Conservation (phyloP, 2,888 invertebrate genomes). For the Drosophila borborema region DNA sequence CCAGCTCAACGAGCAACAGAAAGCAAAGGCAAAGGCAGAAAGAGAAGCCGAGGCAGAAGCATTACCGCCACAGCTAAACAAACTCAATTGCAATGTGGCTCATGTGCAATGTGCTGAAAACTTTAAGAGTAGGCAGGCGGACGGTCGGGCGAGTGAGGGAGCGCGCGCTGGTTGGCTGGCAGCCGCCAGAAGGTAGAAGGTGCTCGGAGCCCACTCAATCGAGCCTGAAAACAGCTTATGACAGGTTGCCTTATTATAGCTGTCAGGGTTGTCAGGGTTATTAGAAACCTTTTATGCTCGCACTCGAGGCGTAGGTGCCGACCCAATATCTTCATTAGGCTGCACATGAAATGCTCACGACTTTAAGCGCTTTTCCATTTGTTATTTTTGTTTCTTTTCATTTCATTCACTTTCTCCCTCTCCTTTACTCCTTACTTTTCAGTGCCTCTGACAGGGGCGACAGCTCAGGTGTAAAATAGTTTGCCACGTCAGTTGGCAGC, state of each 20-base stretch:
- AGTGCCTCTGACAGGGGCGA: slow-evolving; percentile 63
- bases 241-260: slow-evolving; percentile 77
- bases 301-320: slow-evolving; percentile 1
- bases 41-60: not conserved
- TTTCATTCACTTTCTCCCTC: not conserved
- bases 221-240: slow-evolving; percentile 71
- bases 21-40: not conserved
- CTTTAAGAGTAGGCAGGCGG: slow-evolving; percentile 35
- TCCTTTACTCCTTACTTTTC: slow-evolving; percentile 1
- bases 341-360: slow-evolving; percentile 21
- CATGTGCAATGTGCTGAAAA: slow-evolving; percentile 69
- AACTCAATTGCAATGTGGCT: slow-evolving; percentile 45
- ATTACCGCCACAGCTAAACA: slow-evolving; percentile 23
- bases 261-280: slow-evolving; percentile 72
- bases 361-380: slow-evolving; percentile 64
- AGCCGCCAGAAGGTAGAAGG: not conserved
- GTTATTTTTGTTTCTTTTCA: slow-evolving; percentile 12
- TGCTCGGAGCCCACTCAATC: slow-evolving; percentile 53
- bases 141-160: no score
- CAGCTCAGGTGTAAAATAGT: slow-evolving; percentile 79
- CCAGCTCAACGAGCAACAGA: slow-evolving; percentile 6
- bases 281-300: slow-evolving; percentile 40
- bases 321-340: slow-evolving; percentile 68
- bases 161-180: not conserved
- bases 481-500: slow-evolving; percentile 69